Base-by-base conservation (phyloP, 2,113 vertebrate genomes). In the Rhinopithecus roxellana region DNA sequence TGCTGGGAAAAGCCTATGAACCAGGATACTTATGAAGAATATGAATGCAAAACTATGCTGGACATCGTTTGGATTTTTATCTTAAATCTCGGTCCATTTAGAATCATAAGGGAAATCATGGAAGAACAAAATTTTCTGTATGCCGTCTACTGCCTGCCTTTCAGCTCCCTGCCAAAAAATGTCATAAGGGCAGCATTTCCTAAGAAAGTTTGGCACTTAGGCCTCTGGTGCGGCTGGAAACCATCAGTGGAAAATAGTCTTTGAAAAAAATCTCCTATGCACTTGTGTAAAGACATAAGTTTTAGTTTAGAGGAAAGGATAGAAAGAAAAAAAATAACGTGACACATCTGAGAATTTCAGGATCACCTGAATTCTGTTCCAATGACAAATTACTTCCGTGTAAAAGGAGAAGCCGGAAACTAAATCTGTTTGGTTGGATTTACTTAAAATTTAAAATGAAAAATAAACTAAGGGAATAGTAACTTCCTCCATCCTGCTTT, bases 191-290 rank as follows among this genome's bases (percentile, higher is more conserved):
- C 35, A 69, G 59, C 77, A 35, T 27, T n/a, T 94, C 64, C 40
- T 75, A 69, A 93, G 38, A 64, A 67, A 11, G 8, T 38, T 30
- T 75, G 86, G 92, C 32, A 13, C 52, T 70, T 43, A 27, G 9
- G 72, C 61, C 95, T 97, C 88, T 69, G 11, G 1, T 74, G 20
- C 55, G 67, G 86, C 96, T 97, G 96, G 96, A 96, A 97, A 93
- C 40, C 40, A 89, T 95, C 93, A 89, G 89, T 45, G 74, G 22
- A 94, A 96, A 95, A 38, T 1, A 52, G 40, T 35, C 91, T 70
- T 80, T 82, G 23, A 90, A 64, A 85, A 79, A 87, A 45, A 6
- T 27, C n/a, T 61, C 67, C 17, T 45, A 0, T 8, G 40, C 59
- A 43, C n/a, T 86, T 45, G 45, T 61, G 48, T 74, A 72, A 89